Evolutionary conservation across 2,888 invertebrate species (phyloP), one percentile per base, ranked within the genome.

Genomic region (Leistus spinibarbis): DNA sequence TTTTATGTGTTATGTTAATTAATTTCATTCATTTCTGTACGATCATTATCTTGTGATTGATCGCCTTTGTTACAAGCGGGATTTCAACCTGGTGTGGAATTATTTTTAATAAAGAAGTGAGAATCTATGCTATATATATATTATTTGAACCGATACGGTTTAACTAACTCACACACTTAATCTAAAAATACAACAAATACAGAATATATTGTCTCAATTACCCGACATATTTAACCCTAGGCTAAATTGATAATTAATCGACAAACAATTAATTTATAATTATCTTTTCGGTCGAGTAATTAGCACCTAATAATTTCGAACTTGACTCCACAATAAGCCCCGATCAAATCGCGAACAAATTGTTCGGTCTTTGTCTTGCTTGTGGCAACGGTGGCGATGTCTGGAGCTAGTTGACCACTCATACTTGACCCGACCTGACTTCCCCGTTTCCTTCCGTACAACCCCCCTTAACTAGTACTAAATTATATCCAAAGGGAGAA

Each of bases 1-100:
- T 73, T 73, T 73, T 73, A 73, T 73, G 73, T 73, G 73, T 73
- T 73, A 73, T 73, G 73, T 73, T 73, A 73, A 73, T 73, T 73
- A 73, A 73, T 73, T 73, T 73, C 73, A 73, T 73, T 73, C 67
- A 67, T 73, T 73, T 73, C 64, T 62, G 62, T 63, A 62, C 57
- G 73, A 73, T 73, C 73, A 73, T 73, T 73, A 73, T 73, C 73
- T 73, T 60, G 40, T 73, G 73, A 73, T 73, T 73, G 73, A 73
- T 73, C 62, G 73, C 62, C 73, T 60, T 73, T 73, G 67, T 73
- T 73, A 67, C 67, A 40, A 53, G 67, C 73, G 60, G 72, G 73
- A 73, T 73, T 73, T 73, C 67, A 73, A 73, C 73, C 73, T 67
- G 67, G 66, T 73, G 66, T 67, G 60, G 73, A 73, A 73, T 73